Conservation (phyloP, 1,140 invertebrate genomes). For the Thaumatotibia leucotreta region DNA sequence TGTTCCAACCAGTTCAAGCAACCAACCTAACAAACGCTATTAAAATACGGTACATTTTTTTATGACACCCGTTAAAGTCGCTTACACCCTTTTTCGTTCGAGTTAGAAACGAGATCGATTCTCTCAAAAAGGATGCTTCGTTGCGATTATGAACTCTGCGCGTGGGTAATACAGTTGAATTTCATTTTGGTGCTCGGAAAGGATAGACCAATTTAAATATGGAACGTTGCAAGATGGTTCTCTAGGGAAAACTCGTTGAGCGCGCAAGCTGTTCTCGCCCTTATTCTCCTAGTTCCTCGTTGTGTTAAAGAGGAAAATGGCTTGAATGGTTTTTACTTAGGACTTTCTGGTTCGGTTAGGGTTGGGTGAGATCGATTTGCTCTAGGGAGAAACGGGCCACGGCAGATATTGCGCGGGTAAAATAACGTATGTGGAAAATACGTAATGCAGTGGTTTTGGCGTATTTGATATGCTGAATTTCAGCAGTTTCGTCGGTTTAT, state of each 20-base stretch:
- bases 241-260: conserved; percentile 60
- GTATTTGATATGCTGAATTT: not conserved
- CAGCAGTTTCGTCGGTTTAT: not conserved
- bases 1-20: conserved; percentile 25
- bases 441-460: not conserved
- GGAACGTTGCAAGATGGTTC: conserved; percentile 70
- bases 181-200: conserved; percentile 26
- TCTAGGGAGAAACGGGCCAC: conserved; percentile 49
- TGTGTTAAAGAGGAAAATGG: conserved; percentile 27
- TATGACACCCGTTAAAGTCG: conserved; percentile 15
- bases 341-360: conserved; percentile 31
- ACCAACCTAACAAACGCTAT: conserved; percentile 15
- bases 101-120: conserved; percentile 62
- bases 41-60: conserved; percentile 27
- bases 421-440: conserved; percentile 25
- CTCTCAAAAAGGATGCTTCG: conserved; percentile 43
- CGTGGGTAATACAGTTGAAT: conserved; percentile 14
- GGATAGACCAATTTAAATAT: conserved; percentile 69
- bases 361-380: conserved; percentile 59
- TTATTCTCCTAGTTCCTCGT: conserved; percentile 10
- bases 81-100: conserved; percentile 33
- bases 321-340: conserved; percentile 25
- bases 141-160: conserved; percentile 25
- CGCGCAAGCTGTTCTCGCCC: conserved; percentile 29
- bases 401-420: conserved; percentile 44